A percentile compares a stretch with the other conserved stretches of the same genome.
Evolutionary conservation across 2,113 vertebrate genomes (phyloP).

Genomic region (Xerus inauris): DNA sequence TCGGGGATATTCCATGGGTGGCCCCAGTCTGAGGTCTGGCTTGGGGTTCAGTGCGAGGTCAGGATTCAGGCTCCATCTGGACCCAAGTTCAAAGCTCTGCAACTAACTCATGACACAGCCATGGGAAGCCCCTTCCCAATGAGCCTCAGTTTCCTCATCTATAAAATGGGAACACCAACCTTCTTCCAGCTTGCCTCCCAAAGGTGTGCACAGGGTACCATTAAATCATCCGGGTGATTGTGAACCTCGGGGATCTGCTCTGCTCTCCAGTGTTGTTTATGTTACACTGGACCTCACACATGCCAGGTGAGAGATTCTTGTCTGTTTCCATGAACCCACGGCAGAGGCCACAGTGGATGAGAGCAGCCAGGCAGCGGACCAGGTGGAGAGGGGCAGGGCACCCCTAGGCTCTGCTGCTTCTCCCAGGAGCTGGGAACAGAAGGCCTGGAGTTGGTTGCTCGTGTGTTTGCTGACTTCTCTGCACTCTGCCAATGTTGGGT

Average conservation of each 20-base stretch:
- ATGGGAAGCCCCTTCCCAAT: neutral
- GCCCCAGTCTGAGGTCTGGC: neutral
- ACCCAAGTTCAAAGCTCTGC: neutral
- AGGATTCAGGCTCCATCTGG: neutral
- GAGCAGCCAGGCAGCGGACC: neutral
- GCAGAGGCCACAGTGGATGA: neutral
- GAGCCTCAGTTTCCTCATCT: slow-evolving; percentile 9
- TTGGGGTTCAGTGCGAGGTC: neutral
- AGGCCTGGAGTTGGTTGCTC: neutral
- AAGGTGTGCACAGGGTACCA: neutral
- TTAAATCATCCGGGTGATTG: accelerated
- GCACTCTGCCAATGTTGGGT: neutral
- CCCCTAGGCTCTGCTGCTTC: neutral
- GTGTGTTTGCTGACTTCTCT: slow-evolving; percentile 52
- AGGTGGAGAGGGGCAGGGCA: neutral
- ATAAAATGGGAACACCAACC: neutral
- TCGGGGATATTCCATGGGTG: neutral
- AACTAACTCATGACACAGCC: neutral
- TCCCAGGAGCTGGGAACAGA: slow-evolving; percentile 47
- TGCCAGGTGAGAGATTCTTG: neutral
- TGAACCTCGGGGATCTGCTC: neutral
- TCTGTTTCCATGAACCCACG: neutral
- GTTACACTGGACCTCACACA: neutral
- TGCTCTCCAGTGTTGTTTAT: neutral
- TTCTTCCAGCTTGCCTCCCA: accelerated